Conservation (phyloP, 2,797 vertebrate genomes). For the Cuniculus paca region DNA sequence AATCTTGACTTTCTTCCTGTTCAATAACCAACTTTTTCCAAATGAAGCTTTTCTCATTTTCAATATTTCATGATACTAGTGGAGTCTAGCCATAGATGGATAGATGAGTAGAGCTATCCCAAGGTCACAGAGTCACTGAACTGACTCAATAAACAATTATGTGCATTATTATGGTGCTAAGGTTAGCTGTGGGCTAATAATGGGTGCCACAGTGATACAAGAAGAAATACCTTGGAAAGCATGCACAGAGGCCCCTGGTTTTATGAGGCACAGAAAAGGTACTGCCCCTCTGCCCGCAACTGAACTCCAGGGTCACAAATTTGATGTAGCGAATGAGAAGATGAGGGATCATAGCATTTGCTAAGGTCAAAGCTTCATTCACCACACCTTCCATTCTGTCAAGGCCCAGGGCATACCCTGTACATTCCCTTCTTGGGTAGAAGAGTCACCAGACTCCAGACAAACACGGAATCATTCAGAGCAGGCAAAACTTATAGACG, state of each 20-base stretch:
- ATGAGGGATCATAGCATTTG: background rate
- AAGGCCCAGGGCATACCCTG: background rate
- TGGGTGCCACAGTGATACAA: background rate
- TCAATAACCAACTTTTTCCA: constrained; percentile 33
- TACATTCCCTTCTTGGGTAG: too few relatives aligned
- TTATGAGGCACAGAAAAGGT: background rate
- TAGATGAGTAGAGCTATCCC: background rate
- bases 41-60: background rate
- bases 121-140: background rate
- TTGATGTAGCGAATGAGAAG: background rate
- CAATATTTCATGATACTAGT: background rate
- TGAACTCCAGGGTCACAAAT: background rate
- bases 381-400: background rate
- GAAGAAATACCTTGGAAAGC: background rate
- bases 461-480: background rate
- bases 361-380: background rate
- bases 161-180: background rate
- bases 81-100: background rate
- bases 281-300: background rate
- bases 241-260: background rate
- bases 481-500: background rate
- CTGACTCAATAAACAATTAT: background rate
- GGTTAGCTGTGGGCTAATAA: background rate
- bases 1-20: background rate
- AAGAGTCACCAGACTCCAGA: background rate